Evolutionary conservation across 1,140 invertebrate genomes (phyloP).

Genomic region (Drosophila oshimai): DNA sequence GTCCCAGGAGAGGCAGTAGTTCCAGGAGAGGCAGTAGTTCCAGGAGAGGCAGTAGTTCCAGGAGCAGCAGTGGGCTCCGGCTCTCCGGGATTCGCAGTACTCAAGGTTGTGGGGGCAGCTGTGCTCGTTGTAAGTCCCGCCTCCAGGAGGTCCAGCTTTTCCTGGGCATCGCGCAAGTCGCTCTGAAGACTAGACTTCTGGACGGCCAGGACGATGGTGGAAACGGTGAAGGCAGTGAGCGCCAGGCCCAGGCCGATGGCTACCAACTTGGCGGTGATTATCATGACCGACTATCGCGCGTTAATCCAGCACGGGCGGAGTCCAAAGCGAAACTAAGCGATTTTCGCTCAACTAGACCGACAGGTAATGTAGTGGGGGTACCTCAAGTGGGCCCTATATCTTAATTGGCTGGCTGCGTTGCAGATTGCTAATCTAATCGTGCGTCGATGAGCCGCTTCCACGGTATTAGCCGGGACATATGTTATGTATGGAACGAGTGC

Average conservation of each 20-base stretch:
- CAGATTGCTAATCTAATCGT: constrained; percentile 67
- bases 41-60: not conserved
- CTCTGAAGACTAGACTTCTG: constrained; percentile 57
- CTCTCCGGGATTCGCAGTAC: not conserved
- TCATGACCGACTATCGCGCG: constrained; percentile 60
- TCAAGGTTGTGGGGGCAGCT: constrained; percentile 2
- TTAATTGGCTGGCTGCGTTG: constrained; percentile 44
- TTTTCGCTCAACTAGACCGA: not conserved
- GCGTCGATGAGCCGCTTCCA: constrained; percentile 10
- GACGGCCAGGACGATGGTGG: constrained; percentile 82
- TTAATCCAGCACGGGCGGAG: constrained; percentile 50
- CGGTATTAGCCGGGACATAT: constrained; percentile 3
- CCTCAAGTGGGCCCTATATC: constrained; percentile 48
- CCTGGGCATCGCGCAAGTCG: constrained; percentile 60
- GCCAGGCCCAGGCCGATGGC: constrained; percentile 65
- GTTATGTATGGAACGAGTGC: not conserved
- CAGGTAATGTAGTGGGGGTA: constrained; percentile 22
- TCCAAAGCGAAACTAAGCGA: constrained; percentile 44
- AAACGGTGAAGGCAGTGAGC: constrained; percentile 82
- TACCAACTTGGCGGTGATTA: constrained; percentile 72
- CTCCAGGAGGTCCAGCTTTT: constrained; percentile 63
- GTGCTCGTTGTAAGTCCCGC: constrained; percentile 33
- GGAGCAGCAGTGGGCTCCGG: not conserved
- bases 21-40: not conserved
- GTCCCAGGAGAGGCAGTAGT: not conserved